phyloP scores from a whole-genome alignment of 2,797 vertebrate genomes.

The Halcyon chelicuti region DNA sequence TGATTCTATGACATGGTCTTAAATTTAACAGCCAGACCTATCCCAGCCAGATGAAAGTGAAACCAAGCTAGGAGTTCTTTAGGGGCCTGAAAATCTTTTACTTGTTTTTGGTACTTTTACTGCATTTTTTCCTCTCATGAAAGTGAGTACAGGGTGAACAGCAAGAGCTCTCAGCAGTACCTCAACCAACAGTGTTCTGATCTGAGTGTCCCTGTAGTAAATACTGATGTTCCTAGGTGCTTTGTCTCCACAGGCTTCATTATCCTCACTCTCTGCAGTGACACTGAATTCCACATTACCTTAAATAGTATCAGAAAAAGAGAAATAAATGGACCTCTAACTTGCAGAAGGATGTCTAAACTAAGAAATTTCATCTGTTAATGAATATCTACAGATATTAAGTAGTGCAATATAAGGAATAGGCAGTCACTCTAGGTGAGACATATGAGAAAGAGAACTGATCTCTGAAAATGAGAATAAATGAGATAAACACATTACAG shows the following conservation, averaged over 20 bases:
- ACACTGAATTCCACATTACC: slow-evolving; percentile 61
- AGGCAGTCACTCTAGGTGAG: neutral
- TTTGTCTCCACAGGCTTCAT: slow-evolving; percentile 74
- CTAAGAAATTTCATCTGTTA: neutral
- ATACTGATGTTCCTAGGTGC: slow-evolving; percentile 57
- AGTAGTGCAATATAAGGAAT: neutral
- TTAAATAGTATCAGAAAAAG: slow-evolving; percentile 1
- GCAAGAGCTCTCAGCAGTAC: slow-evolving; percentile 38
- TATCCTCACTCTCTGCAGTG: slow-evolving; percentile 76
- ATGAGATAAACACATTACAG: neutral
- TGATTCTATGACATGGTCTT: neutral
- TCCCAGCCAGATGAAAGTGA: neutral
- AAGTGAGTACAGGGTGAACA: neutral
- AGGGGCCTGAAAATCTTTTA: neutral
- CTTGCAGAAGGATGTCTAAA: neutral
- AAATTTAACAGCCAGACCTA: neutral
- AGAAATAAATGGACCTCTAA: neutral
- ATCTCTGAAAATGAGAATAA: neutral
- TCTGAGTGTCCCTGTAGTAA: slow-evolving; percentile 79
- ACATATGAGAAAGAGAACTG: neutral
- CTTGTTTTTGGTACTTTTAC: neutral
- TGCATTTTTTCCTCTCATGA: neutral
- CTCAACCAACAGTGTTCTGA: slow-evolving; percentile 71
- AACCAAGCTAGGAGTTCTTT: neutral
- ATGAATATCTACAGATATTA: neutral